phyloP scores from a whole-genome alignment of 2,113 vertebrate species.

The Numenius arquata region DNA sequence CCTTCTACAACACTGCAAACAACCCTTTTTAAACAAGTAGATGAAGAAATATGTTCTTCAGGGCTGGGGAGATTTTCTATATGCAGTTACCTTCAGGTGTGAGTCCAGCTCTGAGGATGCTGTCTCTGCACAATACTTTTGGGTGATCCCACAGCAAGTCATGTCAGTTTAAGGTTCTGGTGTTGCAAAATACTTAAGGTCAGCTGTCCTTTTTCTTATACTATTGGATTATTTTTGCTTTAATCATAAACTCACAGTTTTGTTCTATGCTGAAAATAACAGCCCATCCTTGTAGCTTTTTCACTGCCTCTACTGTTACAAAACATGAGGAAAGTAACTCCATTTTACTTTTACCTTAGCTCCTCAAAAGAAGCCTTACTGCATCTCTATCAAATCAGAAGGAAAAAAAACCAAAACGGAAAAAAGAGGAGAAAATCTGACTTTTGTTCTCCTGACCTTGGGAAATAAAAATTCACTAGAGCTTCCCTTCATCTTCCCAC shows the following conservation, averaged over 20 bases:
- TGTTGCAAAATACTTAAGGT: neutral
- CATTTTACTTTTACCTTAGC: neutral
- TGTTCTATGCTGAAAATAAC: neutral
- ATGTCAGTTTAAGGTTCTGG: neutral
- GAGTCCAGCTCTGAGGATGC: neutral
- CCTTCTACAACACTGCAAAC: neutral
- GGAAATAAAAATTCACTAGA: neutral
- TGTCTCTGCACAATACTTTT: neutral
- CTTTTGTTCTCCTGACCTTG: constrained; percentile 23
- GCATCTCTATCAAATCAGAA: neutral
- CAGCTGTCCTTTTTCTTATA: neutral
- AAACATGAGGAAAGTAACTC: neutral
- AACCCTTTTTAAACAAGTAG: neutral
- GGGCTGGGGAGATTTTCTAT: neutral
- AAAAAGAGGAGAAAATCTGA: neutral
- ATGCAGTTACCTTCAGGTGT: neutral
- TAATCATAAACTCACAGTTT: neutral
- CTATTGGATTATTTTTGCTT: neutral
- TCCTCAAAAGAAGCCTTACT: neutral
- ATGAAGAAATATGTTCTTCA: neutral
- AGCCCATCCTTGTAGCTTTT: neutral
- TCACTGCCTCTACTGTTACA: neutral
- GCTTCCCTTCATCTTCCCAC: neutral
- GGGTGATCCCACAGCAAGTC: neutral
- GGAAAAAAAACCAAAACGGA: neutral